Conservation (phyloP, 1,140 invertebrate genomes). For the Centruroides sculpturatus region DNA sequence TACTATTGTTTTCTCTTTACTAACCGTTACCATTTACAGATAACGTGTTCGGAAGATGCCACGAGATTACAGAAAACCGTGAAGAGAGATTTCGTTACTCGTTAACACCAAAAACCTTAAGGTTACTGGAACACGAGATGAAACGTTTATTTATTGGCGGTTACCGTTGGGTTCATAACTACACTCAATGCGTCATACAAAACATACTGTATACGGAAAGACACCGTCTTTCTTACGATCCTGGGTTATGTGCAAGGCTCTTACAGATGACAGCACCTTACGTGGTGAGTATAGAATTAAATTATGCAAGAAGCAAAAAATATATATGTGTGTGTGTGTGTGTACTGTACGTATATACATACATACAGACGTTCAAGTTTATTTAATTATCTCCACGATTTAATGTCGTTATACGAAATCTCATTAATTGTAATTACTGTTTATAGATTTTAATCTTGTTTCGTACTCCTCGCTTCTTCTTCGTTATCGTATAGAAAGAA, state of each 20-base stretch:
- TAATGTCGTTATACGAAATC: too few species aligned
- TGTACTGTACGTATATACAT: too few species aligned
- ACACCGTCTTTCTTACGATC: slow-evolving; percentile 26
- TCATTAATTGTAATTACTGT: too few species aligned
- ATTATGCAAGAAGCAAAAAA: neutral
- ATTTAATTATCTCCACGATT: too few species aligned
- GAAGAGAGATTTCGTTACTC: slow-evolving; percentile 43
- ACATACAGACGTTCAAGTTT: too few species aligned
- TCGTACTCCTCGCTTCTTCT: too few species aligned
- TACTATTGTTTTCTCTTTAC: too few species aligned
- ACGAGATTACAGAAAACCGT: slow-evolving; percentile 43
- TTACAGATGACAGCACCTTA: slow-evolving; percentile 12
- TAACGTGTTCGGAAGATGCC: slow-evolving; percentile 64
- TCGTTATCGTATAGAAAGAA: too few species aligned
- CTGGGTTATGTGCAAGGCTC: slow-evolving; percentile 14
- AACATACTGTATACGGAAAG: slow-evolving; percentile 49
- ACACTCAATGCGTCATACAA: slow-evolving; percentile 67
- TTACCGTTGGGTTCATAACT: slow-evolving; percentile 62
- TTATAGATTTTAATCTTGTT: too few species aligned
- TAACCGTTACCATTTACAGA: slow-evolving; percentile 39
- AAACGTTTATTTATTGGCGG: slow-evolving; percentile 15
- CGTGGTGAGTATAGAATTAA: slow-evolving; percentile 10
- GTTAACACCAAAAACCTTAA: slow-evolving; percentile 43
- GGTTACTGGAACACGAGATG: slow-evolving; percentile 47
- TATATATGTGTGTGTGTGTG: too few species aligned